Evolutionary conservation across 30 jellyfish, hydroid and myxozoan genomes (phyloP).

Genomic region (Turritopsis rubra): DNA sequence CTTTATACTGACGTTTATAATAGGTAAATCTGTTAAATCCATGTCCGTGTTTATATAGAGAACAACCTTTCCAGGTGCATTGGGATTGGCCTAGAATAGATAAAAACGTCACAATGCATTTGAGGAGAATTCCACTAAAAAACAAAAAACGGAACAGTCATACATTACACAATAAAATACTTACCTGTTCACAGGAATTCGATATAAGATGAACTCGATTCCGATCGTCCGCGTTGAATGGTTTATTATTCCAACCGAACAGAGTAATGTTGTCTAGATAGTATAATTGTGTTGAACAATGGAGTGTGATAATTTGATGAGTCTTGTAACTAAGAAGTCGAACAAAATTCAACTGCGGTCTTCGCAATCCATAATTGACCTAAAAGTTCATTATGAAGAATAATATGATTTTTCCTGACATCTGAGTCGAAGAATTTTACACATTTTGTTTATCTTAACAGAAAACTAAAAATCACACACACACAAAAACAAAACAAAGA

Average conservation of each 20-base stretch:
- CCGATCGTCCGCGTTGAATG: constrained; percentile 40
- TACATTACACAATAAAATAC: constrained; percentile 7
- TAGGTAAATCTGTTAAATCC: constrained; percentile 69
- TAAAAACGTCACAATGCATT: background rate
- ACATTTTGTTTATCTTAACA: no score
- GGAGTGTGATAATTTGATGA: constrained; percentile 46
- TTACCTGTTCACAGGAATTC: constrained; percentile 61
- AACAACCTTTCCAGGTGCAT: constrained; percentile 30
- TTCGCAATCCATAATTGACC: constrained; percentile 62
- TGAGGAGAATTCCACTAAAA: no score
- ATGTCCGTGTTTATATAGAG: constrained; percentile 42
- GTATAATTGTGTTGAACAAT: constrained; percentile 33
- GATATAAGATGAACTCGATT: constrained; percentile 37
- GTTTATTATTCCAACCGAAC: constrained; percentile 74
- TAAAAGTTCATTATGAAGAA: background rate
- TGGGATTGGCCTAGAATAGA: background rate
- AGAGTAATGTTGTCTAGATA: constrained; percentile 44
- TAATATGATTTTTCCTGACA: no score
- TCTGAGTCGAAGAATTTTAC: no score
- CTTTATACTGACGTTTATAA: constrained; percentile 35
- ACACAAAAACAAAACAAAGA: no score
- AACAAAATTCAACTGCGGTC: constrained; percentile 74
- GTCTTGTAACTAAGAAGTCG: constrained; percentile 55
- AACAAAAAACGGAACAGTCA: background rate
- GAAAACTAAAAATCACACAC: no score